A percentile compares a stretch with the other conserved stretches of the same genome.
These are phyloP conservation scores for Lasioglossum albipes DNA, from an alignment of 1,140 invertebrate species.

Conservation along the genomic window DNA sequence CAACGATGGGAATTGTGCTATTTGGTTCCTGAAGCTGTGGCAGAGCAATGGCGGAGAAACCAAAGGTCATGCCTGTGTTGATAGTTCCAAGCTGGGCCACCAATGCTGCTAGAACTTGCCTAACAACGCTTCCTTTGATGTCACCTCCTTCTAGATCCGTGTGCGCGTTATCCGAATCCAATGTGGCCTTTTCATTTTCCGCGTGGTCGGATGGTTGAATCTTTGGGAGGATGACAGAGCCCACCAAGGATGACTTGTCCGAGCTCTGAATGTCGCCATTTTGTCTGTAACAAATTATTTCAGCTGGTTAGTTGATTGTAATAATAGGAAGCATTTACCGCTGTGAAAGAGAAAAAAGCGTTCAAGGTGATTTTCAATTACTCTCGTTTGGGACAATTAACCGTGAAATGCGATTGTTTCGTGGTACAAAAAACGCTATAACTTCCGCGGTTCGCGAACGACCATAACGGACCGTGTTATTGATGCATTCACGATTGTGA, in stretches of 20 bases:
- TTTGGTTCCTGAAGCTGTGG: conserved; percentile 83
- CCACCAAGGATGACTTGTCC: conserved; percentile 64
- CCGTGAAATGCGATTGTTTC: not conserved
- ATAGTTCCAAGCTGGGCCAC: conserved; percentile 85
- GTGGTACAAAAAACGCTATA: not conserved
- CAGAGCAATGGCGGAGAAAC: conserved; percentile 86
- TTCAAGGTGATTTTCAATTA: not conserved
- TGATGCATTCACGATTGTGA: not conserved
- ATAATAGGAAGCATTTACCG: not conserved
- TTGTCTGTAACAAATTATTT: conserved; percentile 61
- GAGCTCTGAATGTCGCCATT: conserved; percentile 55
- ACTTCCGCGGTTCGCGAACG: not conserved
- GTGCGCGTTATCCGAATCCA: conserved; percentile 55
- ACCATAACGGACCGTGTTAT: not conserved
- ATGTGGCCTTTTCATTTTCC: conserved; percentile 63
- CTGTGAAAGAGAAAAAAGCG: not conserved
- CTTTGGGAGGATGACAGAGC: conserved; percentile 63
- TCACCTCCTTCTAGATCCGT: conserved; percentile 69
- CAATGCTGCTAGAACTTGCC: conserved; percentile 83
- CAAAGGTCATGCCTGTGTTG: conserved; percentile 87
- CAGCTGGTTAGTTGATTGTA: not conserved
- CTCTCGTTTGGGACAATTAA: not conserved
- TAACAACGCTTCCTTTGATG: conserved; percentile 79
- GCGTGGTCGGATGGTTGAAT: conserved; percentile 60
- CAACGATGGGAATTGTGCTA: conserved; percentile 81